Conservation (phyloP, 2,888 invertebrate genomes). For the Cepaea hortensis region DNA sequence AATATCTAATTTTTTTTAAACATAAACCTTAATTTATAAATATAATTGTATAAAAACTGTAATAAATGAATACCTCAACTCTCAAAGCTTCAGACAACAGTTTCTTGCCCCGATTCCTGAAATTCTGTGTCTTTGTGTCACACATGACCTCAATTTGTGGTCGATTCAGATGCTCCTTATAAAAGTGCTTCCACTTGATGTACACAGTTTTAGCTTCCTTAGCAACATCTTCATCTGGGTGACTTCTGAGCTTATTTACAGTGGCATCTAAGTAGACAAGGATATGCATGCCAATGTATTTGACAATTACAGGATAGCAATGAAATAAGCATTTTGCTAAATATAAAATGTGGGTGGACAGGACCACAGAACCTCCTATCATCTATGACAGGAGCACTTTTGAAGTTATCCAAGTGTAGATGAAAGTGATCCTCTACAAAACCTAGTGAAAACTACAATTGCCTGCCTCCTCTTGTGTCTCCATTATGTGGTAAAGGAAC, state of each 20-base stretch:
- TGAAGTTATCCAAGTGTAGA: too few species aligned
- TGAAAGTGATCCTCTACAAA: too few species aligned
- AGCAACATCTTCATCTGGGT: slow-evolving; percentile 64
- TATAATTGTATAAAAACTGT: neutral
- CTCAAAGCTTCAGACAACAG: slow-evolving; percentile 61
- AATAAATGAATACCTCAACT: slow-evolving; percentile 56
- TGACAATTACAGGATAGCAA: too few species aligned
- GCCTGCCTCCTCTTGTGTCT: too few species aligned
- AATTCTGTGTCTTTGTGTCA: slow-evolving; percentile 67
- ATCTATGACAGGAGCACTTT: too few species aligned
- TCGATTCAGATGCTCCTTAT: slow-evolving; percentile 61
- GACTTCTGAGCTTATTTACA: slow-evolving; percentile 65
- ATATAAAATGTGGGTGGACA: too few species aligned
- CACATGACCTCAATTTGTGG: slow-evolving; percentile 71
- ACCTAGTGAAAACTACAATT: too few species aligned
- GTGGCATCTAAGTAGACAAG: slow-evolving; percentile 59
- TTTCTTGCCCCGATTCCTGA: slow-evolving; percentile 61
- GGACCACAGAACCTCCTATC: too few species aligned
- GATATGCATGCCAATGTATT: neutral
- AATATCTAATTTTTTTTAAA: neutral
- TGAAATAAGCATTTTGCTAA: too few species aligned
- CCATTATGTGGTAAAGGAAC: too few species aligned
- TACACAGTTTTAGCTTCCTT: slow-evolving; percentile 64
- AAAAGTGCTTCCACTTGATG: slow-evolving; percentile 66
- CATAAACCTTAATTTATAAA: neutral